These are phyloP conservation scores for Cosmorhoe ocellata DNA, from an alignment of 2,888 invertebrate species.

Conservation along the genomic window DNA sequence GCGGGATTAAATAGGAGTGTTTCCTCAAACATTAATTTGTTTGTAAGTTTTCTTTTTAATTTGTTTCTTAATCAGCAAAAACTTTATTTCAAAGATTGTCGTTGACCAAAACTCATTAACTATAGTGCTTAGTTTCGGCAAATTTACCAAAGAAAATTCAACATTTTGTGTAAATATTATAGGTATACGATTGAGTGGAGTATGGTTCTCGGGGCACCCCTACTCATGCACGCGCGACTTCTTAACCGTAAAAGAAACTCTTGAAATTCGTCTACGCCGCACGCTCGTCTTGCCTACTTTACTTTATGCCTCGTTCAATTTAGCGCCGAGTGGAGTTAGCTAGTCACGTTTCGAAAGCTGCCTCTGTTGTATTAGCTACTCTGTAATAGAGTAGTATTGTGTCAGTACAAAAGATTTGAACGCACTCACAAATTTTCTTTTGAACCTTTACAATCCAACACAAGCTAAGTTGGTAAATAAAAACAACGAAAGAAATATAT, in stretches of 20 bases:
- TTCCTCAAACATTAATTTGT: neutral
- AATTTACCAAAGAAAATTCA: neutral
- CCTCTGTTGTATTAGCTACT: slow-evolving; percentile 29
- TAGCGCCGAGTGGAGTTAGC: slow-evolving; percentile 46
- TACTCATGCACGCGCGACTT: slow-evolving; percentile 71
- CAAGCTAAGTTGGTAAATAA: neutral
- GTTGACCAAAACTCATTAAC: no score
- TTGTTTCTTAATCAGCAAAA: slow-evolving; percentile 9
- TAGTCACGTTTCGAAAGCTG: slow-evolving; percentile 50
- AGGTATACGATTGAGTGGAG: slow-evolving; percentile 26
- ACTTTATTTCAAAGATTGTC: slow-evolving; percentile 6
- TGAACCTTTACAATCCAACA: neutral
- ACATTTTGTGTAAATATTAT: slow-evolving; percentile 5
- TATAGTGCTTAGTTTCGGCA: neutral
- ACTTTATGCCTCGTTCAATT: slow-evolving; percentile 56
- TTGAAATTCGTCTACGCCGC: slow-evolving; percentile 71
- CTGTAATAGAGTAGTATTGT: slow-evolving; percentile 19
- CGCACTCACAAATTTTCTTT: slow-evolving; percentile 13
- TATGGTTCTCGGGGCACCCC: slow-evolving; percentile 33
- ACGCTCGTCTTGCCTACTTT: slow-evolving; percentile 55
- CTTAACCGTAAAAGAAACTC: slow-evolving; percentile 70
- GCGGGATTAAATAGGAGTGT: no score
- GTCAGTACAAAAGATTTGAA: slow-evolving; percentile 21
- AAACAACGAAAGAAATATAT: neutral
- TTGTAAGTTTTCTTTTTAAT: no score